Evolutionary conservation across 2,113 vertebrate genomes (phyloP).

Genomic region (Brachyhypopomus occidentalis): DNA sequence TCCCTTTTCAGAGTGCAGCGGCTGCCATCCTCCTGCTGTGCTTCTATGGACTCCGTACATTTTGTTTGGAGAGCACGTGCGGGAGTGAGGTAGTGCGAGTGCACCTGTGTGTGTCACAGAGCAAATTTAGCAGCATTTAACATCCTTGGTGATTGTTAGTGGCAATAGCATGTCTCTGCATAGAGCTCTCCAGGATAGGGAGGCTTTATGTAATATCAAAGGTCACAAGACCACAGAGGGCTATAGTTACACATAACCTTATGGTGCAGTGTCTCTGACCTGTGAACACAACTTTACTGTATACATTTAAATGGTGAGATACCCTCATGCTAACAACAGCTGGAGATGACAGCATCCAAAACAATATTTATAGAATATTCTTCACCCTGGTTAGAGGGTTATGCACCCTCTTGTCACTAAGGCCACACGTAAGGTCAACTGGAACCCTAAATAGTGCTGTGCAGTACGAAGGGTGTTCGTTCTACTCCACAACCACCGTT

Average conservation of each 20-base stretch:
- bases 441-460: conserved; percentile 29
- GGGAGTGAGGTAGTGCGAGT: not conserved
- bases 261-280: too few species aligned
- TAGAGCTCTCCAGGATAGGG: not conserved
- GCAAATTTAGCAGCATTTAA: not conserved
- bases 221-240: not conserved
- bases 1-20: conserved; percentile 59
- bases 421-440: conserved; percentile 28
- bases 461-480: conserved; percentile 4
- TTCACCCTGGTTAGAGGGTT: conserved; percentile 8
- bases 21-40: conserved; percentile 53
- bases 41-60: conserved; percentile 40
- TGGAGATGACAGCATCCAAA: conserved; percentile 24
- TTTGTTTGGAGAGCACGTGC: conserved; percentile 51
- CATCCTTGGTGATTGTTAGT: not conserved
- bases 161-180: not conserved
- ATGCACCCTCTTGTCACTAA: conserved; percentile 38
- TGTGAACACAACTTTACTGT: not conserved
- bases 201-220: not conserved
- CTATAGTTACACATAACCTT: not conserved
- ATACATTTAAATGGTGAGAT: not conserved
- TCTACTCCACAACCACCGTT: conserved; percentile 23
- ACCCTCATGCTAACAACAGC: conserved; percentile 20
- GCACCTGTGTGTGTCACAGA: conserved; percentile 10
- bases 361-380: conserved; percentile 27